Evolutionary conservation across 2,888 invertebrate genomes (phyloP).

Genomic region (Lithophane ornitopus): DNA sequence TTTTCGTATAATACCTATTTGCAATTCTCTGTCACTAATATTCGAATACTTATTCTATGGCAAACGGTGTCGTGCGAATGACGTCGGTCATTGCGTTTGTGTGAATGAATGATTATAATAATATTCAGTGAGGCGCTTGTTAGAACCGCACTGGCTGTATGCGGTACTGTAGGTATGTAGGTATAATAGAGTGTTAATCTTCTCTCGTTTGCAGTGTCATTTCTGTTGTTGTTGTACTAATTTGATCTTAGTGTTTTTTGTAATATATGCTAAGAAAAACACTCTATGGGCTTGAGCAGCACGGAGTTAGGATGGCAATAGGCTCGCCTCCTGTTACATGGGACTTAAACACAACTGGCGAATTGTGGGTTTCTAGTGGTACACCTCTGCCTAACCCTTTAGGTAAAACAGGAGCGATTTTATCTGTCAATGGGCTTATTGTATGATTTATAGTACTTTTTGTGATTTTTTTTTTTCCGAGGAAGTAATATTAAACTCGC

Average conservation of each 20-base stretch:
- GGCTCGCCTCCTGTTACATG: neutral
- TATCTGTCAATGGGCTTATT: neutral
- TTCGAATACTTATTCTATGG: conserved; percentile 58
- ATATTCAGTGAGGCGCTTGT: conserved; percentile 74
- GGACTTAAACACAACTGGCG: neutral
- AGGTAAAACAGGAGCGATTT: neutral
- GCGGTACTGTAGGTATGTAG: conserved; percentile 34
- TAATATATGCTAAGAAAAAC: neutral
- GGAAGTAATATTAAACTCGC: too few relatives aligned
- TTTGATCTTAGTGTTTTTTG: neutral
- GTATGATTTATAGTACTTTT: neutral
- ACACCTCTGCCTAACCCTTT: neutral
- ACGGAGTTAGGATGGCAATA: neutral
- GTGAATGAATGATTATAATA: conserved; percentile 78
- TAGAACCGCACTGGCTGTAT: conserved; percentile 62
- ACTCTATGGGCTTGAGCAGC: neutral
- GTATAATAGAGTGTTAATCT: conserved; percentile 47
- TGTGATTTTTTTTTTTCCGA: neutral
- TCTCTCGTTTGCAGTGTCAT: conserved; percentile 8
- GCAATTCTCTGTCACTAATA: neutral
- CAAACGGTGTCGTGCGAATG: conserved; percentile 64
- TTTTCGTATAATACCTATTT: conserved; percentile 30
- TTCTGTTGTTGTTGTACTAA: conserved; percentile 23
- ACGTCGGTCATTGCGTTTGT: conserved; percentile 74
- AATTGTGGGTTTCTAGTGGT: neutral